These are phyloP conservation scores for Hyposoter dolosus DNA, from an alignment of 2,888 invertebrate species.

Conservation along the genomic window DNA sequence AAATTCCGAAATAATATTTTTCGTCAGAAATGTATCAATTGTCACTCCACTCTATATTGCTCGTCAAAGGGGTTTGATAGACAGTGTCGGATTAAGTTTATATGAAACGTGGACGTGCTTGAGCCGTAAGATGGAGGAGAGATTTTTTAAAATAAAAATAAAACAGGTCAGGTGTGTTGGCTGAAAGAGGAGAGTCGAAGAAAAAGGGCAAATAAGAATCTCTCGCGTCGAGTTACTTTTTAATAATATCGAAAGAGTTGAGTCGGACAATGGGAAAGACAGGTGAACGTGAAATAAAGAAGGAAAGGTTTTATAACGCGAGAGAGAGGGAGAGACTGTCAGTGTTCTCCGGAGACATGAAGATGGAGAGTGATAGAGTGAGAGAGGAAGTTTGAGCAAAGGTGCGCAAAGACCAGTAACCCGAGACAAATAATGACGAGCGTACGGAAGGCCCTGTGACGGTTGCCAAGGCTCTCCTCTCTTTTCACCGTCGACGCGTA, in stretches of 20 bases:
- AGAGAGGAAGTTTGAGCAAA: constrained; percentile 38
- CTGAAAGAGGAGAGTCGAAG: neutral
- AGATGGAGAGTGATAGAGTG: constrained; percentile 39
- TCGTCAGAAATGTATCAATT: neutral
- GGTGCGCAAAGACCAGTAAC: constrained; percentile 65
- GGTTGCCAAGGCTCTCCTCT: constrained; percentile 46
- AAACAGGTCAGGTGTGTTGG: neutral
- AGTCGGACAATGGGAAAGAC: constrained; percentile 61
- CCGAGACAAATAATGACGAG: constrained; percentile 69
- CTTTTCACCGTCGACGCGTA: constrained; percentile 12
- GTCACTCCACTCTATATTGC: neutral
- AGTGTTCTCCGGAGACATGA: constrained; percentile 31
- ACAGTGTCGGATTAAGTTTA: constrained; percentile 8
- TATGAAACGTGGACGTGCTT: neutral
- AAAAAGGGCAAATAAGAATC: constrained; percentile 14
- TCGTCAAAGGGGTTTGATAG: constrained; percentile 1
- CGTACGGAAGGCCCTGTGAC: constrained; percentile 62
- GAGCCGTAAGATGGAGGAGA: neutral
- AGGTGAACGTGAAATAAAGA: constrained; percentile 58
- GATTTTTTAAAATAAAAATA: neutral
- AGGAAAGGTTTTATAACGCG: constrained; percentile 34
- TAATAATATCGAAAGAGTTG: constrained; percentile 55
- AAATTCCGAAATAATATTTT: neutral
- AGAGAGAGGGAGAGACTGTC: neutral
- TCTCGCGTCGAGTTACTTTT: constrained; percentile 55